Conservation (phyloP, 92 coral and sea anemone genomes). For the Palythoa grandiflora region DNA sequence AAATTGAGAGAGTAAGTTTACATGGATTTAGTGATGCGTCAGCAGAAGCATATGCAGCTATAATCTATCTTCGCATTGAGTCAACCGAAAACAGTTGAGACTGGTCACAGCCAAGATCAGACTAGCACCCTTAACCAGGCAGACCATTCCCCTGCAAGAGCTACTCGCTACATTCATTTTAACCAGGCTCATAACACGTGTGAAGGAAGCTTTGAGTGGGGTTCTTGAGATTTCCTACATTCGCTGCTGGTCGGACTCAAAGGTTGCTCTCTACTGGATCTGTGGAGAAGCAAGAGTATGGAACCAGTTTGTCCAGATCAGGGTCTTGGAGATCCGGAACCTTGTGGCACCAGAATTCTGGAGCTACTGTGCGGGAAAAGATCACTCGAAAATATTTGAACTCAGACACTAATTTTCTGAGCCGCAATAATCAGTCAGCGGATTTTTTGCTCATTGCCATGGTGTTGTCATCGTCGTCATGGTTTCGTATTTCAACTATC, state of each 20-base stretch:
- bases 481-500: too few relatives aligned
- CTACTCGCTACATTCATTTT: constrained; percentile 36
- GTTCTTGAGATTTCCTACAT: constrained; percentile 4
- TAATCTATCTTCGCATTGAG: constrained; percentile 8
- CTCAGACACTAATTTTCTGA: neutral
- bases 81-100: constrained; percentile 15
- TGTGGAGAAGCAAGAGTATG: constrained; percentile 50
- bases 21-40: constrained; percentile 50
- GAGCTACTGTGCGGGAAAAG: constrained; percentile 42
- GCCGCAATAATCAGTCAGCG: neutral
- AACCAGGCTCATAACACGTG: constrained; percentile 40
- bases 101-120: constrained; percentile 33
- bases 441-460: too few relatives aligned
- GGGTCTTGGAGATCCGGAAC: constrained; percentile 39
- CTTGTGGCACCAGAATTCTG: constrained; percentile 51
- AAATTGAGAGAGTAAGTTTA: constrained; percentile 1
- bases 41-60: constrained; percentile 47
- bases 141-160: constrained; percentile 37
- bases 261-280: constrained; percentile 57
- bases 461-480: too few relatives aligned
- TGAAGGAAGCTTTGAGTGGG: constrained; percentile 14
- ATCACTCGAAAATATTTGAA: neutral
- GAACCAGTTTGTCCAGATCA: constrained; percentile 42
- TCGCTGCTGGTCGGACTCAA: constrained; percentile 50
- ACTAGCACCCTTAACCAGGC: constrained; percentile 40